Conservation (phyloP, 2,113 vertebrate genomes). For the Triplophysa dalaica region DNA sequence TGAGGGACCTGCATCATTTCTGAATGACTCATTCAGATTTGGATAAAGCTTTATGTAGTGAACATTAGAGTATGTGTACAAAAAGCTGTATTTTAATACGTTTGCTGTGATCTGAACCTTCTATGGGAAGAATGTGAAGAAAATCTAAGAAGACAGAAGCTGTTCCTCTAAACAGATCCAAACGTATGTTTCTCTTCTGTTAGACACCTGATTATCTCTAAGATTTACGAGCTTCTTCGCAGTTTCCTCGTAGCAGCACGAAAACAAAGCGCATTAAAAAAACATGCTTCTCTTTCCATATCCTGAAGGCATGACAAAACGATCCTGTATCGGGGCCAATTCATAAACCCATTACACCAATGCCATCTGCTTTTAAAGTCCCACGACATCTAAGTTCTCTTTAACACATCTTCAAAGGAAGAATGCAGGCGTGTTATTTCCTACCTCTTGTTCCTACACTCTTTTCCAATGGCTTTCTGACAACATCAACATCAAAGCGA, state of each 20-base stretch:
- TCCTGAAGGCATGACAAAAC: constrained; percentile 18
- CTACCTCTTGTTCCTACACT: background rate
- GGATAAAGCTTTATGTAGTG: no score
- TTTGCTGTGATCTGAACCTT: no score
- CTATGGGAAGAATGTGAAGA: background rate
- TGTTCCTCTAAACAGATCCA: background rate
- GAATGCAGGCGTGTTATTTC: constrained; percentile 23
- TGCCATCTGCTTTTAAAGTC: background rate
- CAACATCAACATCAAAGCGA: constrained; percentile 10
- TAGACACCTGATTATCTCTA: background rate
- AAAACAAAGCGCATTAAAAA: background rate
- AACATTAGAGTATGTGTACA: no score
- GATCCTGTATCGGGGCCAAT: constrained; percentile 29
- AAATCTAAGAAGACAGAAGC: background rate
- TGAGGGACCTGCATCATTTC: no score
- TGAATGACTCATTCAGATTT: no score
- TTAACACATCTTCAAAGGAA: background rate
- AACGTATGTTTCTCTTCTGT: background rate
- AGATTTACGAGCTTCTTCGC: background rate
- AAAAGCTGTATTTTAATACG: no score
- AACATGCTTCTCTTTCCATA: constrained; percentile 18
- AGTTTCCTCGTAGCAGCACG: background rate
- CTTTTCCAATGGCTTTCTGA: background rate
- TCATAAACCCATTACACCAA: constrained; percentile 19
- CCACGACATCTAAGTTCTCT: constrained; percentile 9